Percentiles rank a stretch among this genome's conserved stretches.
Evolutionary conservation across 2,797 vertebrate genomes (phyloP).

Genomic region (Heterohyrax brucei): DNA sequence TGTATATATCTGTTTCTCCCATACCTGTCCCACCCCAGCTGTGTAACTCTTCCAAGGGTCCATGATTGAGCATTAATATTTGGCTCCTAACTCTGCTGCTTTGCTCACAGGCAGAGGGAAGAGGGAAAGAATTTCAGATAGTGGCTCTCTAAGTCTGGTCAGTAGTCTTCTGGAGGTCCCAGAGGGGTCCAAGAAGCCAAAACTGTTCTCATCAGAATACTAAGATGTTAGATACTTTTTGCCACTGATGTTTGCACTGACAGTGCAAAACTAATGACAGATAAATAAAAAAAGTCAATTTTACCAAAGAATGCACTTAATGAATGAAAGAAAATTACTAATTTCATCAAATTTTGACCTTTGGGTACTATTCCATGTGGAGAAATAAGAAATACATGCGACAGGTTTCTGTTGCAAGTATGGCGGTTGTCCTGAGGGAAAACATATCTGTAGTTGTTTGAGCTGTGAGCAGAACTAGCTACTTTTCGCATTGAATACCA

Average conservation of each 20-base stretch:
- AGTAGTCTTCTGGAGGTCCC: neutral
- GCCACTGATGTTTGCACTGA: neutral
- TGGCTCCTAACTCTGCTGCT: neutral
- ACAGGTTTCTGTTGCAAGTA: neutral
- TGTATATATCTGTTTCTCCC: neutral
- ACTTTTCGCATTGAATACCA: neutral
- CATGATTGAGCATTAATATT: neutral
- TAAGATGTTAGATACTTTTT: neutral
- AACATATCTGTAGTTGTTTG: neutral
- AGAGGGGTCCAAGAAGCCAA: neutral
- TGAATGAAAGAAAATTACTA: neutral
- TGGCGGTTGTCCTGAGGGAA: neutral
- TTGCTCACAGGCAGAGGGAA: neutral
- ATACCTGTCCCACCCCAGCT: neutral
- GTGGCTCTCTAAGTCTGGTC: neutral
- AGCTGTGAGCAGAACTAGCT: neutral
- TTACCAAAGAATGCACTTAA: neutral
- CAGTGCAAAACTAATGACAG: neutral
- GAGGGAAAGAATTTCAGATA: neutral
- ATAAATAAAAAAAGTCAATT: neutral
- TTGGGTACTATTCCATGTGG: neutral
- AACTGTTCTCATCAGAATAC: neutral
- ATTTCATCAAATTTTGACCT: slow-evolving; percentile 6
- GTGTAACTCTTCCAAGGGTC: neutral
- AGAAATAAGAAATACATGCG: neutral